These are phyloP conservation scores for Burhinus oedicnemus DNA, from an alignment of 2,113 vertebrate genomes.

Conservation along the genomic window DNA sequence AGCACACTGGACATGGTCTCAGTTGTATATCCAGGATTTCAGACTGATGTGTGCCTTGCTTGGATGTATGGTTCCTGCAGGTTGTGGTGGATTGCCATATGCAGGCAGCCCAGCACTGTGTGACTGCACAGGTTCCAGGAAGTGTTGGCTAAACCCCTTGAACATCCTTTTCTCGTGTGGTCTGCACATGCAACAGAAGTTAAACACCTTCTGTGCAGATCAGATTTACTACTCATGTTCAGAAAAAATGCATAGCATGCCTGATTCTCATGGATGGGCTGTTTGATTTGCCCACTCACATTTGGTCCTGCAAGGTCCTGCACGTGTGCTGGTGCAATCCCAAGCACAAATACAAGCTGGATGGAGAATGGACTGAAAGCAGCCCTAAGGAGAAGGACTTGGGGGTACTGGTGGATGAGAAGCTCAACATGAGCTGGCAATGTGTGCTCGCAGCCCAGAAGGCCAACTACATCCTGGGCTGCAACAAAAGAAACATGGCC, in stretches of 20 bases:
- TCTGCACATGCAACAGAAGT: not conserved
- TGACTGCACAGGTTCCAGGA: not conserved
- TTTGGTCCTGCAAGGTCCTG: not conserved
- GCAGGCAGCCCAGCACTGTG: not conserved
- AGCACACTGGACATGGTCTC: not conserved
- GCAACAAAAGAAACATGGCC: not conserved
- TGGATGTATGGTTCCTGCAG: fast-evolving
- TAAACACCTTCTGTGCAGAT: not conserved
- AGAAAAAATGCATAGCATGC: not conserved
- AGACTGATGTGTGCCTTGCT: not conserved
- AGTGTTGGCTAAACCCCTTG: not conserved
- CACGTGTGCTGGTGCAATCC: not conserved
- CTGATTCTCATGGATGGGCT: not conserved
- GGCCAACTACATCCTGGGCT: not conserved
- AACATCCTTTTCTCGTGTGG: not conserved
- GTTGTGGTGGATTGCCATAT: fast-evolving
- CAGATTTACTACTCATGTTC: not conserved
- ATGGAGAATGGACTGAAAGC: not conserved
- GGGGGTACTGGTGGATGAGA: not conserved
- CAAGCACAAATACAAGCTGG: not conserved
- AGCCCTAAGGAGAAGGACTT: not conserved
- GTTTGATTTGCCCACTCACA: not conserved
- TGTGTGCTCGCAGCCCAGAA: not conserved
- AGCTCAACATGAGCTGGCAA: not conserved
- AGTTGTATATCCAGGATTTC: not conserved